phyloP scores from a whole-genome alignment of 2,113 vertebrate species.

The Chionis minor region DNA sequence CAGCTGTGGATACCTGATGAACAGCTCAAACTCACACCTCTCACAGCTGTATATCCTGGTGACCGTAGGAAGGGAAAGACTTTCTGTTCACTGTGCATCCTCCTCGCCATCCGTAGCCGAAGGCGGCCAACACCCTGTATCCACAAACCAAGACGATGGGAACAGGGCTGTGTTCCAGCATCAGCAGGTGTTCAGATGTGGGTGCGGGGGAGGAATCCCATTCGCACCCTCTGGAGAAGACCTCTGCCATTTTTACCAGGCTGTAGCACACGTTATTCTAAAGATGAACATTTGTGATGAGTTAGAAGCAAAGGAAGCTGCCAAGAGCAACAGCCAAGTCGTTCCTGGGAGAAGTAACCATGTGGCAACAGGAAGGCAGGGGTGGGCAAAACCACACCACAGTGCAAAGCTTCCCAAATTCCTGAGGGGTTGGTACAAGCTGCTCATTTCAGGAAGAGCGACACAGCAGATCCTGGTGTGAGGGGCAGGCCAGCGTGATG shows the following conservation, averaged over 20 bases:
- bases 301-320: neutral
- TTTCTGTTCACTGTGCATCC: neutral
- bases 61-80: neutral
- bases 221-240: rapidly evolving
- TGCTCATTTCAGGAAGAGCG: neutral
- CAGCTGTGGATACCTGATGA: neutral
- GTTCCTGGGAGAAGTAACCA: neutral
- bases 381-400: neutral
- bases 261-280: neutral
- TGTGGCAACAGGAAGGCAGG: neutral
- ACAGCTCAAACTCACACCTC: rapidly evolving
- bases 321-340: neutral
- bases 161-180: neutral
- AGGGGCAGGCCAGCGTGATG: neutral
- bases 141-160: neutral
- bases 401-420: neutral
- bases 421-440: neutral
- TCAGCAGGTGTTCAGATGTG: rapidly evolving
- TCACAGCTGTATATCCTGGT: neutral
- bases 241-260: neutral
- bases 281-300: neutral
- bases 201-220: neutral
- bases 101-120: neutral
- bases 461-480: neutral
- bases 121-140: neutral